These are phyloP conservation scores for Colius striatus DNA, from an alignment of 2,113 vertebrate species.

Conservation along the genomic window DNA sequence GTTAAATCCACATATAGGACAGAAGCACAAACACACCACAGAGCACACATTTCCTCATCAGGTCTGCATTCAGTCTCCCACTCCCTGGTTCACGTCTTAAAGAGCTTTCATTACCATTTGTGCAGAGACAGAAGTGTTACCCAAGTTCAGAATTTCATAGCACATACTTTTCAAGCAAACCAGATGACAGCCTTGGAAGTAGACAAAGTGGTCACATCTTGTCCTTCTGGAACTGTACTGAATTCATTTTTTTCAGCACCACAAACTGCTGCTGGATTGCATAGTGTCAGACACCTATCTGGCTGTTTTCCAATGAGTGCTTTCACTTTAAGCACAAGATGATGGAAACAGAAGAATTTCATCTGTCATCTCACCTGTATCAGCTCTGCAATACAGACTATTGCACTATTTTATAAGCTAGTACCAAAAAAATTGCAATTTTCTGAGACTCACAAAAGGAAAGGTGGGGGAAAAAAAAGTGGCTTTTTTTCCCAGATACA, in stretches of 20 bases:
- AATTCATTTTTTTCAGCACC: not conserved
- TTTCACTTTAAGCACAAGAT: not conserved
- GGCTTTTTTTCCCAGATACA: not conserved
- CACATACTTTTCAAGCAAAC: not conserved
- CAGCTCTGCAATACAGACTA: not conserved
- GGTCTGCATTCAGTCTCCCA: not conserved
- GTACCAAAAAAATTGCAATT: not conserved
- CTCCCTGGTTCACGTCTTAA: fast-evolving
- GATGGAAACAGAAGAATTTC: not conserved
- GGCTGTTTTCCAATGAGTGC: not conserved
- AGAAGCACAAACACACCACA: not conserved
- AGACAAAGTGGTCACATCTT: not conserved
- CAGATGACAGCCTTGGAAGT: fast-evolving
- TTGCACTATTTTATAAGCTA: not conserved
- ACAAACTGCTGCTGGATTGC: not conserved
- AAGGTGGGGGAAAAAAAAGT: not conserved
- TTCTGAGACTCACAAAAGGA: not conserved
- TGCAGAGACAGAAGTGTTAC: not conserved
- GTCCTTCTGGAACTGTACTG: not conserved
- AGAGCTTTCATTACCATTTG: not conserved
- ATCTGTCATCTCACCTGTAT: not conserved
- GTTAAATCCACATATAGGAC: not conserved
- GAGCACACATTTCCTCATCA: not conserved
- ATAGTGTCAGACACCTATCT: not conserved
- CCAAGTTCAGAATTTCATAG: not conserved